A percentile compares a stretch with the other conserved stretches of the same genome.
phyloP scores from a whole-genome alignment of 2,113 vertebrate species.

The Callospermophilus lateralis region DNA sequence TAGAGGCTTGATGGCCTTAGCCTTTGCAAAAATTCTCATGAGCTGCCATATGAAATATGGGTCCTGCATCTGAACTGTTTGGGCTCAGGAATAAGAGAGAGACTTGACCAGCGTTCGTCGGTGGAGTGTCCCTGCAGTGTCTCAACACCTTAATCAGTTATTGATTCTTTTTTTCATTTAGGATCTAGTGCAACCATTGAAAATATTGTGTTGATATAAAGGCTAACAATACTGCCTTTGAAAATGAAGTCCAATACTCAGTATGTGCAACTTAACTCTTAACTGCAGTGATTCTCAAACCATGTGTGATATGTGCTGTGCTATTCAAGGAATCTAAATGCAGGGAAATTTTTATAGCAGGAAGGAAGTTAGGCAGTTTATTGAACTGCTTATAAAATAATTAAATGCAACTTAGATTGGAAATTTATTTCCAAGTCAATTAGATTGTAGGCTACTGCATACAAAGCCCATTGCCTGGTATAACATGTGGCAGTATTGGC shows the following conservation, averaged over 20 bases:
- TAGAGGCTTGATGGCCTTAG: neutral
- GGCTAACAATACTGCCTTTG: constrained; percentile 21
- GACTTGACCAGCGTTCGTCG: neutral
- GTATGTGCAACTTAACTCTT: neutral
- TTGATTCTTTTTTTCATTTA: constrained; percentile 1
- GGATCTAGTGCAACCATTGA: neutral
- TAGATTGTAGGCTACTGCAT: constrained; percentile 42
- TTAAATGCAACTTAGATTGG: constrained; percentile 37
- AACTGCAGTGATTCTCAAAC: neutral
- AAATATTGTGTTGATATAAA: neutral
- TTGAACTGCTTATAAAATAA: constrained; percentile 68
- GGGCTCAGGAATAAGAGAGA: neutral
- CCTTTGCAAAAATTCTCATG: neutral
- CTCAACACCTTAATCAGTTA: neutral
- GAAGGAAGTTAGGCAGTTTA: constrained; percentile 71
- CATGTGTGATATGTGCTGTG: neutral
- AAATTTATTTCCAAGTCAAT: constrained; percentile 72
- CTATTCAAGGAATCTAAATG: neutral
- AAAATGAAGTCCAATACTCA: neutral
- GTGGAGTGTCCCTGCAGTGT: neutral
- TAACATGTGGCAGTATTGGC: neutral
- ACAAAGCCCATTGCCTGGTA: constrained; percentile 18
- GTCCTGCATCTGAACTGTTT: neutral
- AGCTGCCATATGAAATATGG: neutral
- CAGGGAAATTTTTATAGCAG: constrained; percentile 35